A percentile compares a stretch with the other conserved stretches of the same genome.
These are phyloP conservation scores for Lasiurus cinereus DNA, from an alignment of 2,113 vertebrate genomes.

Conservation along the genomic window DNA sequence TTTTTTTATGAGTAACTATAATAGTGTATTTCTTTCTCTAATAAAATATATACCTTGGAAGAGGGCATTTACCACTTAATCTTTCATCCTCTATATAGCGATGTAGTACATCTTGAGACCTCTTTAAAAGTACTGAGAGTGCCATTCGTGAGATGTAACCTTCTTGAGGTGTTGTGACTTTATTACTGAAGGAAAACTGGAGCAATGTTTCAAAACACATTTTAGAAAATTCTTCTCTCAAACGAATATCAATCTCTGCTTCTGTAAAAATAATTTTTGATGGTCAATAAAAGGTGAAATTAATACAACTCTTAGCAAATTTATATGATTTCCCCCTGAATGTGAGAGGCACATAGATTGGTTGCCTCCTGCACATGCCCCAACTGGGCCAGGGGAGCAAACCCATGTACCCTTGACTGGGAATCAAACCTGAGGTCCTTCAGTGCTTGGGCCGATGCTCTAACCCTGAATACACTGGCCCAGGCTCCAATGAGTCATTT, in stretches of 20 bases:
- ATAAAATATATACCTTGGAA: slow-evolving; percentile 92
- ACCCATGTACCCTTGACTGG: no score
- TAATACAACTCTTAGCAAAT: slow-evolving; percentile 31
- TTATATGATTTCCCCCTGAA: neutral
- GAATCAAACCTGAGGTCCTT: no score
- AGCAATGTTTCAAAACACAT: slow-evolving; percentile 99
- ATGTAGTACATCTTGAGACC: slow-evolving; percentile 96
- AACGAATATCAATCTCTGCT: slow-evolving; percentile 97
- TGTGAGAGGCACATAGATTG: no score
- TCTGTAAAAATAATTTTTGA: slow-evolving; percentile 89
- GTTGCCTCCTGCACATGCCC: no score
- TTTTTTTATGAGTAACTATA: neutral
- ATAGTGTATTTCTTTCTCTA: neutral
- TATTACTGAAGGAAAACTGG: slow-evolving; percentile 99
- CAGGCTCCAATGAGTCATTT: neutral
- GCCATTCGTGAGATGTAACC: slow-evolving; percentile 99
- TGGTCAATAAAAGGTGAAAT: slow-evolving; percentile 71
- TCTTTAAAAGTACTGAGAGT: slow-evolving; percentile 96
- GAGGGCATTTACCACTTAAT: slow-evolving; percentile 97
- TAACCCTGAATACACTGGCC: neutral
- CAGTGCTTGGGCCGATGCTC: no score
- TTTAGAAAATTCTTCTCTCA: slow-evolving; percentile 99
- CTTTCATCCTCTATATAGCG: slow-evolving; percentile 98
- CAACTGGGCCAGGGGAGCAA: no score
- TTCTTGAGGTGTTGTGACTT: slow-evolving; percentile 97